Conservation (phyloP, 2,113 vertebrate genomes). For the Okapia johnstoni region DNA sequence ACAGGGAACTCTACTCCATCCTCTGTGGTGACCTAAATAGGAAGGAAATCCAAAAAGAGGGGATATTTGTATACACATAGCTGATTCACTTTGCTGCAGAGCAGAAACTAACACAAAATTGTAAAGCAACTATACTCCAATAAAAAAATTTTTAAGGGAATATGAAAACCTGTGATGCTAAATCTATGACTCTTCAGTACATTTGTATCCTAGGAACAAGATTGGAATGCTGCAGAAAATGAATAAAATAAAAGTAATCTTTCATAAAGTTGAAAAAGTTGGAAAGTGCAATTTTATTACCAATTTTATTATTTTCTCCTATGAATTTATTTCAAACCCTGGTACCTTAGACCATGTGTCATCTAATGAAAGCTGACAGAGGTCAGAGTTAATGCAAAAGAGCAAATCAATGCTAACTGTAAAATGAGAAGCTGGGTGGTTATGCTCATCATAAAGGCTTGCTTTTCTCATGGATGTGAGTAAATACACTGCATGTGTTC, state of each 20-base stretch:
- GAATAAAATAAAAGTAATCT: not conserved
- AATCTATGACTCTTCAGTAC: not conserved
- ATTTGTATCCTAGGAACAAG: not conserved
- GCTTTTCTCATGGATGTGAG: not conserved
- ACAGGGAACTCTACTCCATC: not conserved
- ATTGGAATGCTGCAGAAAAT: not conserved
- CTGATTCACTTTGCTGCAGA: not conserved
- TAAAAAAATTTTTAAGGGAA: not conserved
- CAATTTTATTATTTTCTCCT: not conserved
- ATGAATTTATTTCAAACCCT: not conserved
- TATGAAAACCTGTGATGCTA: not conserved
- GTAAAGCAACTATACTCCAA: not conserved
- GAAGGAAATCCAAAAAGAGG: not conserved
- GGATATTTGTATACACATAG: not conserved
- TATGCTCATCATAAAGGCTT: not conserved
- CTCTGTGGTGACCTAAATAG: not conserved
- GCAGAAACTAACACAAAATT: not conserved
- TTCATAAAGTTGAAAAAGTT: not conserved
- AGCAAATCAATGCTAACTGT: not conserved
- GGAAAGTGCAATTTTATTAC: not conserved
- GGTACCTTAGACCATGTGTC: not conserved
- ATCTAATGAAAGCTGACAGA: not conserved
- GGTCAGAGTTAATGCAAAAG: not conserved
- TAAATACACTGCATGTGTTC: not conserved
- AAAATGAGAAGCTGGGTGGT: not conserved